Evolutionary conservation across 1,140 invertebrate genomes (phyloP), one percentile per base, ranked within the genome.

Genomic region (Eumeta japonica): DNA sequence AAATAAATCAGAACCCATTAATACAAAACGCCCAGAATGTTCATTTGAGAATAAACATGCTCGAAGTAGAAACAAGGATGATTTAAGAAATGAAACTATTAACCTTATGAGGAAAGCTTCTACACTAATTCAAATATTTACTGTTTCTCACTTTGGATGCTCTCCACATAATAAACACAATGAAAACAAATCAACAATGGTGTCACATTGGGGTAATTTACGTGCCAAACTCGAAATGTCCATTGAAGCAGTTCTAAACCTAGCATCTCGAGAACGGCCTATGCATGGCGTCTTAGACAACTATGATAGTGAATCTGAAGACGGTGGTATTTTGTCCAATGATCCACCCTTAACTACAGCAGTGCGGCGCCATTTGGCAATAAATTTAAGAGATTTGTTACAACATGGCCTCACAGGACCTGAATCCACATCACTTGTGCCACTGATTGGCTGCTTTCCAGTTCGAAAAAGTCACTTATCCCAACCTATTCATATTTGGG

Each of bases 171-270:
- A 94, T 91, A 66, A 81, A 87, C 46, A 76, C 94, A 30, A 97
- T 97, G 73, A 91, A 84, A 71, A 48, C 12, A 66, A 66, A 37
- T 58, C 64, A 2, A 79, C 81, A 50, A 86, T 88, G 63, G 85
- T 87, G 30, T 92, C 93, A 62, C 92, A 95, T 73, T 96, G 89
- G 86, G 92, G 92, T 0, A 96, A 98, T 70, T 68, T 98, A 10
- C 76, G 96, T 52, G 96, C 96, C 2, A 84, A 88, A 50, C 65
- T 99, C 13, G 95, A 99, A 68, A 79, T 99, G 52, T 89, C 92
- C 2, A 85, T 98, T 13, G 83, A 85, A 52, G 81, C 85, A 41
- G 86, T 96, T 14, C 60, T 88, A 24, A 84, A 89, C 45, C 64
- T 84, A 10, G 76, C 82, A 3, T 79, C 81, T 28, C 68, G 57